A percentile compares a stretch with the other conserved stretches of the same genome.
Evolutionary conservation across 2,888 invertebrate genomes (phyloP).

Genomic region (Drosophila phalerata): DNA sequence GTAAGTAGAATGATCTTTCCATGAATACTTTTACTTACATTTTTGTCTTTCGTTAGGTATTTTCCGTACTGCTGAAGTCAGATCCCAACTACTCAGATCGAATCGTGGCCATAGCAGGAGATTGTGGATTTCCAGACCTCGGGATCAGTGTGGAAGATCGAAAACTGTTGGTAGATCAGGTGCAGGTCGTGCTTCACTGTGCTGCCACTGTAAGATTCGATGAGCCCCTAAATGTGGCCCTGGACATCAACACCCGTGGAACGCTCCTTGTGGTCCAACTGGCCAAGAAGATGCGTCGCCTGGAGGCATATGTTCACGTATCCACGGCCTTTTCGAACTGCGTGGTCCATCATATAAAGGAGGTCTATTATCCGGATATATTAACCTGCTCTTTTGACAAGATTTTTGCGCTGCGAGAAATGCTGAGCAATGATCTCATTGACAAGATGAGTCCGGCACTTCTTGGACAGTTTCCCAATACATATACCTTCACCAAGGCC

Average conservation of each 20-base stretch:
- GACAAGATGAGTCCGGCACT: slow-evolving; percentile 77
- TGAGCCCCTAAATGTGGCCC: slow-evolving; percentile 89
- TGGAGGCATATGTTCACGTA: slow-evolving; percentile 87
- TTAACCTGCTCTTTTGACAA: slow-evolving; percentile 79
- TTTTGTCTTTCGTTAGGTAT: slow-evolving; percentile 48
- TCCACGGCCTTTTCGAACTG: slow-evolving; percentile 90
- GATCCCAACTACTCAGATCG: slow-evolving; percentile 77
- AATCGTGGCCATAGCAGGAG: slow-evolving; percentile 83
- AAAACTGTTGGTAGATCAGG: slow-evolving; percentile 70
- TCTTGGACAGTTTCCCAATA: slow-evolving; percentile 87
- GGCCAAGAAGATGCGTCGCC: slow-evolving; percentile 87
- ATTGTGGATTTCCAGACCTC: slow-evolving; percentile 81
- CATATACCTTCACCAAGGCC: slow-evolving; percentile 90
- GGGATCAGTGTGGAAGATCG: slow-evolving; percentile 83
- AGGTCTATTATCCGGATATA: slow-evolving; percentile 83
- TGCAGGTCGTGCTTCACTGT: slow-evolving; percentile 91
- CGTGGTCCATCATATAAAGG: slow-evolving; percentile 82
- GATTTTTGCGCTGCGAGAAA: slow-evolving; percentile 77
- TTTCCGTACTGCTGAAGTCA: slow-evolving; percentile 58
- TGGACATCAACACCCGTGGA: slow-evolving; percentile 90
- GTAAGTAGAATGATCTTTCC: slow-evolving; percentile 82
- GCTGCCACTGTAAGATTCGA: slow-evolving; percentile 95
- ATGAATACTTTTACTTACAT: neutral
- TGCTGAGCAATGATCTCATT: slow-evolving; percentile 81
- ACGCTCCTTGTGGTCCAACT: slow-evolving; percentile 88